A percentile compares a stretch with the other conserved stretches of the same genome.
Conservation (phyloP, 1,140 invertebrate species). For the Ceratoteleas bidentatus region DNA sequence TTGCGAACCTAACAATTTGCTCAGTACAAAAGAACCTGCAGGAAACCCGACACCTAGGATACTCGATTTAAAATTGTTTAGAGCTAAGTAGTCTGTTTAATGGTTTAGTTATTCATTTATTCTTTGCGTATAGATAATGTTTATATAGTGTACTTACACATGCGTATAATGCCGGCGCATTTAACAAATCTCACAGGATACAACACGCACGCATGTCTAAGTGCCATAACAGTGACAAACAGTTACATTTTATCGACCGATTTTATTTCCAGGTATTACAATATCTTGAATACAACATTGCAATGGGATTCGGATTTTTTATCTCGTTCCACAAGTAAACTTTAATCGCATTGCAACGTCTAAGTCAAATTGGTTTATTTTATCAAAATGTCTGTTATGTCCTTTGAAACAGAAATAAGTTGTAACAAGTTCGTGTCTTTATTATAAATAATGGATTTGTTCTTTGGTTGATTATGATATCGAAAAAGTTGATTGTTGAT, state of each 20-base stretch:
- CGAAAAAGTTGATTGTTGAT: neutral
- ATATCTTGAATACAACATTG: no score
- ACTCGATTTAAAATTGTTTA: constrained; percentile 25
- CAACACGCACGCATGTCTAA: constrained; percentile 20
- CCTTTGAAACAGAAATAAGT: neutral
- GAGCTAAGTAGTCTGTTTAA: neutral
- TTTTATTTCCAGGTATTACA: no score
- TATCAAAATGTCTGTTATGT: no score
- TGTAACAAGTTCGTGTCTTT: neutral
- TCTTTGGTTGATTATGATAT: neutral
- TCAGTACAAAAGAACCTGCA: constrained; percentile 22
- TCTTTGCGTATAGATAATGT: constrained; percentile 24
- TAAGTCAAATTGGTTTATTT: no score
- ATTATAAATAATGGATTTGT: neutral
- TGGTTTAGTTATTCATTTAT: constrained; percentile 12
- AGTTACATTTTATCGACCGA: neutral
- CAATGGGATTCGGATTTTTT: no score
- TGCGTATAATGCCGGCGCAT: constrained; percentile 8
- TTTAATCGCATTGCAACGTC: no score
- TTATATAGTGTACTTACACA: constrained; percentile 32
- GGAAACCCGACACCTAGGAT: constrained; percentile 18
- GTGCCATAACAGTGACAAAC: constrained; percentile 23
- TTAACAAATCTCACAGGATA: neutral
- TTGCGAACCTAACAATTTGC: constrained; percentile 39
- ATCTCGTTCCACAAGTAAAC: no score